These are phyloP conservation scores for Protonemura montana DNA, from an alignment of 2,888 invertebrate species.

Conservation along the genomic window DNA sequence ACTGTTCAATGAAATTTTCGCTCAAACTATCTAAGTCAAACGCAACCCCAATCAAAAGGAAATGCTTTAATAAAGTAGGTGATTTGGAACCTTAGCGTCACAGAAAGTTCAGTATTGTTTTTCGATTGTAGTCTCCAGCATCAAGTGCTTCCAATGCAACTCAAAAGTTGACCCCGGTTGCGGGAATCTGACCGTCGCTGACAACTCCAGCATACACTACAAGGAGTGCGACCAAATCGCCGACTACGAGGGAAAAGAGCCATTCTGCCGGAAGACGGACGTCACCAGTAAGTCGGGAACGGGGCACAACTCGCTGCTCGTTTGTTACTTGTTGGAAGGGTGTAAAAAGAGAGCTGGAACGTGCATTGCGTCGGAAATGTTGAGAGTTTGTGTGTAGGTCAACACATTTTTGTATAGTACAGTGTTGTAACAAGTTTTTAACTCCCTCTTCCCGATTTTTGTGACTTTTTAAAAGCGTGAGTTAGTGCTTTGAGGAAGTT, in stretches of 20 bases:
- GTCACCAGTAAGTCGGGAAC: conserved; percentile 64
- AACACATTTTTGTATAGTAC: neutral
- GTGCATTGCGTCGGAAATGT: neutral
- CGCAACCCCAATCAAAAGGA: too few species aligned
- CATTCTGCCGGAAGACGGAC: conserved; percentile 75
- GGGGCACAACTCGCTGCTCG: neutral
- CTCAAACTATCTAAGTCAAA: too few species aligned
- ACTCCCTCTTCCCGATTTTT: neutral
- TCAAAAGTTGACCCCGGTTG: conserved; percentile 74
- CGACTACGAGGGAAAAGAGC: conserved; percentile 63
- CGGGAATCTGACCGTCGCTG: conserved; percentile 65
- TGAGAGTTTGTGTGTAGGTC: neutral
- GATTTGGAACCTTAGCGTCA: too few species aligned
- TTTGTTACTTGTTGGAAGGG: neutral
- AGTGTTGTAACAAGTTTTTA: neutral
- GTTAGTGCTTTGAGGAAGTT: too few species aligned
- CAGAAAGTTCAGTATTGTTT: neutral
- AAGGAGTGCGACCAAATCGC: conserved; percentile 57
- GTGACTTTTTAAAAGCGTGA: neutral
- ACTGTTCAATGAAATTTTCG: too few species aligned
- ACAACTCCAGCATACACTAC: conserved; percentile 55
- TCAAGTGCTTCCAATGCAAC: conserved; percentile 79
- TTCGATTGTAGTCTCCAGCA: conserved; percentile 49
- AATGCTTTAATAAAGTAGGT: too few species aligned
- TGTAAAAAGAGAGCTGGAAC: neutral